Evolutionary conservation across 2,113 vertebrate genomes (phyloP).

Genomic region (Alligator mississippiensis): DNA sequence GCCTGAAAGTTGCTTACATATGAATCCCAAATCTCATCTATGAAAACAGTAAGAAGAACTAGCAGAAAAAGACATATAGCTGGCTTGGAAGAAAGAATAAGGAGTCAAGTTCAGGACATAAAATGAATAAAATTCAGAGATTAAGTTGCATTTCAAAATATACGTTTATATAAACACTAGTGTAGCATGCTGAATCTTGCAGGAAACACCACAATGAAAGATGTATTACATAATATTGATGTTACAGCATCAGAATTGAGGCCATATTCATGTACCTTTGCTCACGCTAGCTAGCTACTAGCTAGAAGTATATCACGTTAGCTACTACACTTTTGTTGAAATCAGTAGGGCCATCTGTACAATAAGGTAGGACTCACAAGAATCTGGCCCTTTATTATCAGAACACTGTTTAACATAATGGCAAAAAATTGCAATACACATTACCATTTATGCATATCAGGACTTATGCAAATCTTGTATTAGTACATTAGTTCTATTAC

Average conservation of each 20-base stretch:
- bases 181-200: not conserved
- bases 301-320: not conserved
- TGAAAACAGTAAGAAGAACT: not conserved
- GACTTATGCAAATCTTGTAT: not conserved
- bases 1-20: not conserved
- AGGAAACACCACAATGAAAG: not conserved
- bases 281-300: not conserved
- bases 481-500: not conserved
- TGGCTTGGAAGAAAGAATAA: not conserved
- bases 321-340: not conserved
- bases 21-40: not conserved
- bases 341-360: not conserved
- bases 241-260: not conserved
- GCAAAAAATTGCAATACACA: not conserved
- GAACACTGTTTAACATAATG: too few relatives aligned
- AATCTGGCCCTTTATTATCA: not conserved
- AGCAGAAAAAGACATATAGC: too few relatives aligned
- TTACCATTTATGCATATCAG: not conserved
- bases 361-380: too few relatives aligned
- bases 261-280: not conserved
- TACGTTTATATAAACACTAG: not conserved
- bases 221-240: not conserved
- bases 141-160: not conserved
- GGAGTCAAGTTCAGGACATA: not conserved
- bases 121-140: not conserved